A percentile compares a stretch with the other conserved stretches of the same genome.
Evolutionary conservation across 2,797 vertebrate species (phyloP).

Genomic region (Meda fulgida): DNA sequence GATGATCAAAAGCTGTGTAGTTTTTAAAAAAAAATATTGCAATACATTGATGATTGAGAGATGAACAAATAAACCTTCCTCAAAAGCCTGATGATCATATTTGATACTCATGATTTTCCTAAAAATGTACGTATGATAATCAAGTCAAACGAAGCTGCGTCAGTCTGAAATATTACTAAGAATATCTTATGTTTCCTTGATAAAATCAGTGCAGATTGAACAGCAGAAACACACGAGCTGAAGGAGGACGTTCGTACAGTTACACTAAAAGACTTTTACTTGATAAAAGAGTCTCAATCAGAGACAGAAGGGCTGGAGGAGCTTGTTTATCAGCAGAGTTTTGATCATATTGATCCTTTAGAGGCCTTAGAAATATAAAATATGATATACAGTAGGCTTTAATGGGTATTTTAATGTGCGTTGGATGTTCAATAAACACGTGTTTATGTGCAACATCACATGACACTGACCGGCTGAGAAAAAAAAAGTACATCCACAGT

Average conservation of each 20-base stretch:
- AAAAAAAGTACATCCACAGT: background rate
- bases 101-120: background rate
- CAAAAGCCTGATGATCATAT: background rate
- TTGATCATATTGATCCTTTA: background rate
- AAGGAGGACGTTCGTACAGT: too few species aligned
- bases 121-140: background rate
- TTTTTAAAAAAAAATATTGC: background rate
- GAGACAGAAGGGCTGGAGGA: too few species aligned
- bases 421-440: background rate
- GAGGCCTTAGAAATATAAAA: background rate
- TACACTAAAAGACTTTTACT: too few species aligned
- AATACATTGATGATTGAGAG: background rate
- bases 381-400: background rate
- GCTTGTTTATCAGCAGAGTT: background rate
- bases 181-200: too few species aligned
- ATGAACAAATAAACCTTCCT: background rate
- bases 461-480: background rate
- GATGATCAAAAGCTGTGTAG: background rate
- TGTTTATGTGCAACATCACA: background rate
- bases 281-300: too few species aligned
- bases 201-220: too few species aligned
- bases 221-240: too few species aligned
- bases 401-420: background rate
- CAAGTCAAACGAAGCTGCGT: background rate
- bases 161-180: background rate